A percentile compares a stretch with the other conserved stretches of the same genome.
These are phyloP conservation scores for Tipula vernalis DNA, from an alignment of 2,888 invertebrate species.

Conservation along the genomic window DNA sequence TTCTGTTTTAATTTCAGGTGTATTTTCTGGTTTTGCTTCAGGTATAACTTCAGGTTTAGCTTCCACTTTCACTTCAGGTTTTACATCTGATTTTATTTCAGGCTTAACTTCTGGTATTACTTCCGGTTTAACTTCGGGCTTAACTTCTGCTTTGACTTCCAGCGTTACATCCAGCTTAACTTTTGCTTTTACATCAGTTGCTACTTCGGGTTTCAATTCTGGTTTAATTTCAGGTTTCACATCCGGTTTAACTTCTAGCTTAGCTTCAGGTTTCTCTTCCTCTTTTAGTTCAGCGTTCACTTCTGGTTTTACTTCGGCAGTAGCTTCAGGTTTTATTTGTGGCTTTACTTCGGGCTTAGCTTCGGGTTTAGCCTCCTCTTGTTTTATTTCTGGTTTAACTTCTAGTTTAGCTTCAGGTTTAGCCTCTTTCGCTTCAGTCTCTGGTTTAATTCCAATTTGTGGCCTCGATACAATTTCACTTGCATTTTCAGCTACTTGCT, in stretches of 20 bases:
- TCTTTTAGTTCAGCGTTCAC: background rate
- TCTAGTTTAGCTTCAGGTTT: background rate
- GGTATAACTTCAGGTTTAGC: background rate
- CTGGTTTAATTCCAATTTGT: background rate
- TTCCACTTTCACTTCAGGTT: background rate
- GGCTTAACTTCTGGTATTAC: background rate
- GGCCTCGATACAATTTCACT: background rate
- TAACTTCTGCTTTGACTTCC: background rate
- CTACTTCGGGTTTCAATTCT: background rate
- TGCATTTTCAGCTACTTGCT: background rate
- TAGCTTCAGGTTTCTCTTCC: background rate
- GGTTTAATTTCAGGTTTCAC: background rate
- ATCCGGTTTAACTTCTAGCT: background rate
- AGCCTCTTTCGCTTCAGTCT: background rate
- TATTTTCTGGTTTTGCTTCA: background rate
- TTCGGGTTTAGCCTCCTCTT: background rate
- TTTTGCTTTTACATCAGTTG: background rate
- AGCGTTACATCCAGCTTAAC: background rate
- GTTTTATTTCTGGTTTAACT: background rate
- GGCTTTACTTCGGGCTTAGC: background rate
- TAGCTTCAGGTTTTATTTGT: background rate
- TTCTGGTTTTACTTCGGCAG: background rate
- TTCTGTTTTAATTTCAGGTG: background rate
- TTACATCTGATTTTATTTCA: background rate
- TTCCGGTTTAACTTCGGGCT: background rate